phyloP scores from a whole-genome alignment of 1,140 invertebrate genomes.

The Sarcophaga bullata region DNA sequence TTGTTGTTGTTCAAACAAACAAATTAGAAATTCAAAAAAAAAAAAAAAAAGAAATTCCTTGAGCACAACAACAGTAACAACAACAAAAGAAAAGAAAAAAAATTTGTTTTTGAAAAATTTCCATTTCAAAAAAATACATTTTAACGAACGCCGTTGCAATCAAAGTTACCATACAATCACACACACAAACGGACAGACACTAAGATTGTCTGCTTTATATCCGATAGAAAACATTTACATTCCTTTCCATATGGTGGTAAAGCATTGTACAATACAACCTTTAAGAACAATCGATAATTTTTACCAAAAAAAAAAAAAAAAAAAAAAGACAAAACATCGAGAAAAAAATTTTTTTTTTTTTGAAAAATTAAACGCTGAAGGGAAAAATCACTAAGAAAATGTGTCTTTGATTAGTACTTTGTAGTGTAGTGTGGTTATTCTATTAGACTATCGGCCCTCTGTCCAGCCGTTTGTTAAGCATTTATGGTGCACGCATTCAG shows the following conservation, averaged over 20 bases:
- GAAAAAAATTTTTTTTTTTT: no score
- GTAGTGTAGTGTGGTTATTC: no score
- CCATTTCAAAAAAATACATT: constrained; percentile 10
- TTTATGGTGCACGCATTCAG: constrained; percentile 32
- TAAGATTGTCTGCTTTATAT: constrained; percentile 29
- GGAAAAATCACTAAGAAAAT: no score
- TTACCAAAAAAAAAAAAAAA: background rate
- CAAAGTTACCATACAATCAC: background rate
- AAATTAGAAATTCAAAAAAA: constrained; percentile 37
- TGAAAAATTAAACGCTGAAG: no score
- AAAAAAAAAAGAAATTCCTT: no score
- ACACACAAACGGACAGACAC: background rate
- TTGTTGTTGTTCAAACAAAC: background rate
- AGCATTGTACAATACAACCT: background rate
- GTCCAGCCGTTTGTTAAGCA: background rate
- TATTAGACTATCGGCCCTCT: background rate
- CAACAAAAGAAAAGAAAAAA: constrained; percentile 9
- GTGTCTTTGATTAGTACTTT: no score
- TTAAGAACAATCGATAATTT: background rate
- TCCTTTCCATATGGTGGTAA: constrained; percentile 1
- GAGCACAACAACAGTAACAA: background rate
- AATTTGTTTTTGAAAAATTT: constrained; percentile 1
- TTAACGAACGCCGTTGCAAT: background rate
- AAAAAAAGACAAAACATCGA: background rate
- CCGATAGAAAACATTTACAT: background rate